Evolutionary conservation across 2,113 vertebrate species (phyloP).

Genomic region (Rhabdornis inornatus): DNA sequence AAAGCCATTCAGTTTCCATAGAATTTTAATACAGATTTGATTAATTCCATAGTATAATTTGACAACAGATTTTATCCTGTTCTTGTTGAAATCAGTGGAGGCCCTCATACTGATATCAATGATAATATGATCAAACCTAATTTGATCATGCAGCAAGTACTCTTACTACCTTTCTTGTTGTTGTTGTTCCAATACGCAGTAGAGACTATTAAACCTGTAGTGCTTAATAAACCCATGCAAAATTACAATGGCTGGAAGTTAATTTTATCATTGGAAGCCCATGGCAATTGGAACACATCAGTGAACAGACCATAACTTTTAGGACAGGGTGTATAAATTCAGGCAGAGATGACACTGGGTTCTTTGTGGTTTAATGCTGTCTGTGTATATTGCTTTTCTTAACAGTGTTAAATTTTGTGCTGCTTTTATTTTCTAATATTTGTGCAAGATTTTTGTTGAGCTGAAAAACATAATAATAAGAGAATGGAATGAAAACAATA

Average conservation of each 20-base stretch:
- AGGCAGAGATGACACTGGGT: not conserved
- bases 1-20: conserved; percentile 22
- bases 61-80: not conserved
- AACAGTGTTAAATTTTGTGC: not conserved
- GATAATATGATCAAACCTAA: not conserved
- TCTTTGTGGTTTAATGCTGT: not conserved
- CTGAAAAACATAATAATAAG: not conserved
- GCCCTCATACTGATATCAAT: not conserved
- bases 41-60: conserved; percentile 4
- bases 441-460: not conserved
- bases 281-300: conserved; percentile 49
- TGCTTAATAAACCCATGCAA: not conserved
- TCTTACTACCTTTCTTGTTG: not conserved
- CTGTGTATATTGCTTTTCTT: not conserved
- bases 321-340: conserved; percentile 28
- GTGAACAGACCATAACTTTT: conserved; percentile 42
- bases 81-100: not conserved
- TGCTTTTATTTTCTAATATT: not conserved
- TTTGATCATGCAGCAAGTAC: not conserved
- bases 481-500: not conserved
- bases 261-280: conserved; percentile 32
- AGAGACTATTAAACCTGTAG: not conserved
- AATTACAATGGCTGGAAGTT: conserved; percentile 15
- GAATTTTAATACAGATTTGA: conserved; percentile 39
- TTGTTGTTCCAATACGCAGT: not conserved